Evolutionary conservation across 2,797 vertebrate genomes (phyloP).

Genomic region (Hydrophis major): DNA sequence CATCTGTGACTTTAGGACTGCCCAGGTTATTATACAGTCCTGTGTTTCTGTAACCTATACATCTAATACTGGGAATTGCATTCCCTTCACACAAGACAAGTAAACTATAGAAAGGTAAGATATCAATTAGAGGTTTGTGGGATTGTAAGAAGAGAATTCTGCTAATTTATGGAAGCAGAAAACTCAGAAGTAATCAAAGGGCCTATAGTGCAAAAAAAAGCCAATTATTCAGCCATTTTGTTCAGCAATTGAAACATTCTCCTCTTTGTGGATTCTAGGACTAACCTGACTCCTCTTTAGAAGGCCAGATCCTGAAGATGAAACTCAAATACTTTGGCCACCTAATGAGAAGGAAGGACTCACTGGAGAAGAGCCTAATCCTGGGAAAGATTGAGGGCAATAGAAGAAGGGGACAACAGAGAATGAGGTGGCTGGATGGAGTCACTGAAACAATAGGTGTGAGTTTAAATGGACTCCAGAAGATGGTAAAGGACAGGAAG

Average conservation of each 20-base stretch:
- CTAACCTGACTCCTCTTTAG: too few species aligned
- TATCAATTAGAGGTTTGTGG: background rate
- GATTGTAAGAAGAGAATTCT: background rate
- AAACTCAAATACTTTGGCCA: too few species aligned
- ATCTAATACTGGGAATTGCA: background rate
- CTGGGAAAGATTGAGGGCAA: too few species aligned
- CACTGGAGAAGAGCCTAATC: too few species aligned
- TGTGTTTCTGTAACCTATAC: background rate
- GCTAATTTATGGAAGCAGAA: background rate
- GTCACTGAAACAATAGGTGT: too few species aligned
- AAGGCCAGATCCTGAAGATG: too few species aligned
- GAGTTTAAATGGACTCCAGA: too few species aligned
- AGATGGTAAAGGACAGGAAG: too few species aligned
- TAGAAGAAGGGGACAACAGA: too few species aligned
- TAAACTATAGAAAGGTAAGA: background rate
- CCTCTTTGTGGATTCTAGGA: background rate
- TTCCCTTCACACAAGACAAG: background rate
- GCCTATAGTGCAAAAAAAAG: background rate
- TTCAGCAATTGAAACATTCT: background rate
- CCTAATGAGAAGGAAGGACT: too few species aligned
- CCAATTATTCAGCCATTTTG: background rate
- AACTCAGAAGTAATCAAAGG: background rate
- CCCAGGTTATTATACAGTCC: background rate
- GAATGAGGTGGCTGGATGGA: too few species aligned
- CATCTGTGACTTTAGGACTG: background rate